A percentile compares a stretch with the other conserved stretches of the same genome.
These are phyloP conservation scores for Microcebus griseorufus DNA, from an alignment of 2,113 vertebrate species.

Conservation along the genomic window DNA sequence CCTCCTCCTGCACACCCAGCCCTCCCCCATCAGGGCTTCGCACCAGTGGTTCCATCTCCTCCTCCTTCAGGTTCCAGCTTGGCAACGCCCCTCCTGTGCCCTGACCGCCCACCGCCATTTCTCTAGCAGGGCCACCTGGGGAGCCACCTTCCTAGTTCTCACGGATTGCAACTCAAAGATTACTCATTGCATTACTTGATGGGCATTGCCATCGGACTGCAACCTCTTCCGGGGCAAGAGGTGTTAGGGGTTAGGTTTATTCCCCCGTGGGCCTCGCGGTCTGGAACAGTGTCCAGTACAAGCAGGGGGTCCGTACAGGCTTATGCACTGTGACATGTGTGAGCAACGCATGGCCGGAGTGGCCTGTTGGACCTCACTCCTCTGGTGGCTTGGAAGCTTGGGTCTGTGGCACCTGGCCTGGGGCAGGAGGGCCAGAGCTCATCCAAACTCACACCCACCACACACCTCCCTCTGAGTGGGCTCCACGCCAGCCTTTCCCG, in stretches of 20 bases:
- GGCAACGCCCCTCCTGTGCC: background rate
- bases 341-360: fast-evolving
- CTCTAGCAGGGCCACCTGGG: background rate
- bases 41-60: background rate
- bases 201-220: background rate
- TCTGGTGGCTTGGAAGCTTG: background rate
- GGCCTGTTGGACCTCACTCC: background rate
- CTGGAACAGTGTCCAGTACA: background rate
- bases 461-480: fast-evolving
- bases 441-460: fast-evolving
- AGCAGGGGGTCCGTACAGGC: no score
- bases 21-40: no score
- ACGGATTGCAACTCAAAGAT: fast-evolving
- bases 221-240: background rate
- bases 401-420: background rate
- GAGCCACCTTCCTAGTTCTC: background rate
- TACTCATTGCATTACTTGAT: fast-evolving
- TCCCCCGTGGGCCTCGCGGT: no score
- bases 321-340: no score
- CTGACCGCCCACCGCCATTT: background rate
- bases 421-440: background rate
- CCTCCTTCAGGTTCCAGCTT: background rate
- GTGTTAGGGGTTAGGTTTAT: background rate
- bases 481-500: no score
- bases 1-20: background rate